These are phyloP conservation scores for Chlamydotis undulata DNA, from an alignment of 2,113 vertebrate species.

Conservation along the genomic window DNA sequence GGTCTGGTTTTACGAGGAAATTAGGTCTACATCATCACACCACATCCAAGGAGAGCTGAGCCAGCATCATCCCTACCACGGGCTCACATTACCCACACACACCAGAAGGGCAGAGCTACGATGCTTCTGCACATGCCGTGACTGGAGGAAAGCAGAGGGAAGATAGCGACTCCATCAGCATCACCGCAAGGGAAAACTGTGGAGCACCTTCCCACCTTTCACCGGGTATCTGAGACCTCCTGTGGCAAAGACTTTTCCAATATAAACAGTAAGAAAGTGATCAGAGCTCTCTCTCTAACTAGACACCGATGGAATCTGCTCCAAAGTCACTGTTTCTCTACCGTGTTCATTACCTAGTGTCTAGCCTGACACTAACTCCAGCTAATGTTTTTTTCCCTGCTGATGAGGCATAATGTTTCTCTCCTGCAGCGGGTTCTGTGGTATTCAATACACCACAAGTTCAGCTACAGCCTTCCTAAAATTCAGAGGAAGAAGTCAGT, in stretches of 20 bases:
- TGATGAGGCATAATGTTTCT: background rate
- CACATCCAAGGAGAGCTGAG: background rate
- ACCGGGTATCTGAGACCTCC: background rate
- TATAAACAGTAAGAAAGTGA: background rate
- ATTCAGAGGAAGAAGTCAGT: background rate
- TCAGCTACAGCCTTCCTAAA: background rate
- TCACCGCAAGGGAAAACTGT: background rate
- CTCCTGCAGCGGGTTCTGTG: background rate
- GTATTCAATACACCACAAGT: background rate
- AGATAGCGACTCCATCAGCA: background rate
- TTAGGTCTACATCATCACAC: background rate
- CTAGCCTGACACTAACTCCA: background rate
- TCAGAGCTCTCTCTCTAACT: background rate
- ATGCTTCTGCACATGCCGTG: accelerated
- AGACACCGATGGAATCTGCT: background rate
- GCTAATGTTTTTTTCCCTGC: background rate
- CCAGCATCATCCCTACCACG: background rate
- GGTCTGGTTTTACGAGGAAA: background rate
- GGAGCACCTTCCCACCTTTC: background rate
- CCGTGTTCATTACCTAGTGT: background rate
- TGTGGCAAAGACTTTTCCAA: background rate
- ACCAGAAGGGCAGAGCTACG: background rate
- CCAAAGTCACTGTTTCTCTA: background rate
- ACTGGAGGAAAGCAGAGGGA: accelerated
- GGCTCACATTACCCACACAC: background rate